These are phyloP conservation scores for Anser cygnoides DNA, from an alignment of 2,113 vertebrate species.

Conservation along the genomic window DNA sequence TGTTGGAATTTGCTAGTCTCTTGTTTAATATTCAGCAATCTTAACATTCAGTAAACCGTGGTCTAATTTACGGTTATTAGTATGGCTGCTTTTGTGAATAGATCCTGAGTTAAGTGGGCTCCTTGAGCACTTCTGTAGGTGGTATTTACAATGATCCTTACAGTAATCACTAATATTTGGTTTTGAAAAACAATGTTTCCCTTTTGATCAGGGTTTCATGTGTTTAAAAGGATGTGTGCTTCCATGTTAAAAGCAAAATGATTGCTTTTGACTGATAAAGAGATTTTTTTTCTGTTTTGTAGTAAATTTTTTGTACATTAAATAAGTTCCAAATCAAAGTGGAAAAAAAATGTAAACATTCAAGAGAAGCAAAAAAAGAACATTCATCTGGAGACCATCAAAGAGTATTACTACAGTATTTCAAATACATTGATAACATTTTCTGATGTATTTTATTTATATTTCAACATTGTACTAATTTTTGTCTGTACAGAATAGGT, in stretches of 20 bases:
- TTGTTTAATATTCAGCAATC: conserved; percentile 9
- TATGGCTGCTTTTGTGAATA: neutral
- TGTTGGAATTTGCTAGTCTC: neutral
- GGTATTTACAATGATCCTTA: neutral
- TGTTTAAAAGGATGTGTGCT: neutral
- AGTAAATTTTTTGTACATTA: conserved; percentile 12
- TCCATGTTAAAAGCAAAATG: neutral
- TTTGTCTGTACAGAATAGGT: rapidly evolving
- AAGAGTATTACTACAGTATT: neutral
- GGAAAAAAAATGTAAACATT: neutral
- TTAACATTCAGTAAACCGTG: neutral
- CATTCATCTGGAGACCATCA: neutral
- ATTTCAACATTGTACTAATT: neutral
- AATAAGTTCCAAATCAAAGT: conserved; percentile 22
- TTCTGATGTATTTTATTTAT: neutral
- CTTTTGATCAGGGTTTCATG: conserved; percentile 13
- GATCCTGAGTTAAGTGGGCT: neutral
- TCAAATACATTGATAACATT: neutral
- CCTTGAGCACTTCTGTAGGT: neutral
- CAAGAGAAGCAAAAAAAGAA: neutral
- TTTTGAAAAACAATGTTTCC: neutral
- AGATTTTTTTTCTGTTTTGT: neutral
- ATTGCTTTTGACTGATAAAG: neutral
- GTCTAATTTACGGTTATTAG: neutral
- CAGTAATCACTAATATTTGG: conserved; percentile 32